phyloP scores from a whole-genome alignment of 2,888 invertebrate genomes.

The Pammene fasciana region DNA sequence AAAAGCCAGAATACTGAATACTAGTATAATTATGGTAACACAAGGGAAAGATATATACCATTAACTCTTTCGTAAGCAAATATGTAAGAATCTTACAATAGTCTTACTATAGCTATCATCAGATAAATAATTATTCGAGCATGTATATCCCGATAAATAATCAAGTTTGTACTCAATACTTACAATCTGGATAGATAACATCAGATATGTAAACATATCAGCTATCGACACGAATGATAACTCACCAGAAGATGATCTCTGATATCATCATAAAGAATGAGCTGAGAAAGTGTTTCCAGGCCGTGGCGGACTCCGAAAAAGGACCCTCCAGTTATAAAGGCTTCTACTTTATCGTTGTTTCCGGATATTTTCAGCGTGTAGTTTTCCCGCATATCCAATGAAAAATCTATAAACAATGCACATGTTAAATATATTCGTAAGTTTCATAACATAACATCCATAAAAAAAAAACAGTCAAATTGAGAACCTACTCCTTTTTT shows the following conservation, averaged over 20 bases:
- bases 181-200: neutral
- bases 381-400: constrained; percentile 84
- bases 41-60: too few relatives aligned
- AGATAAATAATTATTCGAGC: too few relatives aligned
- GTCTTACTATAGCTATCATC: too few relatives aligned
- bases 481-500: too few relatives aligned
- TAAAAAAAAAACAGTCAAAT: too few relatives aligned
- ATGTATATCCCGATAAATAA: too few relatives aligned
- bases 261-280: constrained; percentile 87
- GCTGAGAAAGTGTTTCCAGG: constrained; percentile 86
- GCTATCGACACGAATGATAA: constrained; percentile 12
- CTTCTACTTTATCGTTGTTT: constrained; percentile 77
- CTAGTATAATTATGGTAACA: too few relatives aligned
- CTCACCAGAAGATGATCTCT: constrained; percentile 81
- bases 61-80: too few relatives aligned
- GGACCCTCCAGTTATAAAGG: constrained; percentile 80
- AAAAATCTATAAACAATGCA: constrained; percentile 65
- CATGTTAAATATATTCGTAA: neutral
- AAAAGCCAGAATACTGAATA: too few relatives aligned
- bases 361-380: constrained; percentile 75
- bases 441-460: too few relatives aligned
- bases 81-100: too few relatives aligned
- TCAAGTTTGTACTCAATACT: too few relatives aligned
- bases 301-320: constrained; percentile 88
- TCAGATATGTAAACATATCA: constrained; percentile 7